Evolutionary conservation across 1,140 invertebrate species (phyloP).

Genomic region (Drosophila navojoa): DNA sequence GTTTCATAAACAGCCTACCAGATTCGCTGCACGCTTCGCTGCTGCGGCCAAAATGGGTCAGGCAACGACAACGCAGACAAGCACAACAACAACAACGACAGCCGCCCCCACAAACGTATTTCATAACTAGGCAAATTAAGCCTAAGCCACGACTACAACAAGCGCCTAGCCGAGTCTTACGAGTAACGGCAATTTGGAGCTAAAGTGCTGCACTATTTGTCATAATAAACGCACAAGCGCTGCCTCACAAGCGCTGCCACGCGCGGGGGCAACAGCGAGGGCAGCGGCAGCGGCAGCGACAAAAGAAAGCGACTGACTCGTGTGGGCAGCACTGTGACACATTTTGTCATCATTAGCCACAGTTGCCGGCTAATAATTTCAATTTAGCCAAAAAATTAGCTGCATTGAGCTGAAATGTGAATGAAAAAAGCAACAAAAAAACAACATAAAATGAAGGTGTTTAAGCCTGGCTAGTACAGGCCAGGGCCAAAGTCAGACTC

Average conservation of each 20-base stretch:
- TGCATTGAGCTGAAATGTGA: constrained; percentile 39
- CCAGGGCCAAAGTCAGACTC: constrained; percentile 22
- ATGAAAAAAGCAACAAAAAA: constrained; percentile 40
- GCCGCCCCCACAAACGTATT: constrained; percentile 48
- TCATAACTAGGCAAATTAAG: constrained; percentile 71
- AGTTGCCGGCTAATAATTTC: constrained; percentile 82
- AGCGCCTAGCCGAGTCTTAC: constrained; percentile 66
- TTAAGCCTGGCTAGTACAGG: constrained; percentile 53
- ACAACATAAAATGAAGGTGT: constrained; percentile 57
- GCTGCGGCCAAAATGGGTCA: constrained; percentile 68
- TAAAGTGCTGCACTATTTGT: constrained; percentile 81
- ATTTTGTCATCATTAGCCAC: constrained; percentile 83
- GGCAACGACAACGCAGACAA: constrained; percentile 49
- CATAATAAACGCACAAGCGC: constrained; percentile 83
- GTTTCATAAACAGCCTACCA: constrained; percentile 44
- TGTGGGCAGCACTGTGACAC: constrained; percentile 78
- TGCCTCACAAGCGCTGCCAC: constrained; percentile 48
- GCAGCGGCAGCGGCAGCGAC: neutral
- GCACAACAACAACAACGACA: constrained; percentile 28
- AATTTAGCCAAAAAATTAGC: constrained; percentile 81
- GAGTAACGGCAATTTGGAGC: constrained; percentile 74
- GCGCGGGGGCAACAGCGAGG: constrained; percentile 2
- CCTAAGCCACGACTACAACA: constrained; percentile 66
- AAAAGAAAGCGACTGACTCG: constrained; percentile 59
- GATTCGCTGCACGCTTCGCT: constrained; percentile 50